Evolutionary conservation across 2,797 vertebrate species (phyloP), one percentile per base, ranked within the genome.

Genomic region (Myotis daubentonii): DNA sequence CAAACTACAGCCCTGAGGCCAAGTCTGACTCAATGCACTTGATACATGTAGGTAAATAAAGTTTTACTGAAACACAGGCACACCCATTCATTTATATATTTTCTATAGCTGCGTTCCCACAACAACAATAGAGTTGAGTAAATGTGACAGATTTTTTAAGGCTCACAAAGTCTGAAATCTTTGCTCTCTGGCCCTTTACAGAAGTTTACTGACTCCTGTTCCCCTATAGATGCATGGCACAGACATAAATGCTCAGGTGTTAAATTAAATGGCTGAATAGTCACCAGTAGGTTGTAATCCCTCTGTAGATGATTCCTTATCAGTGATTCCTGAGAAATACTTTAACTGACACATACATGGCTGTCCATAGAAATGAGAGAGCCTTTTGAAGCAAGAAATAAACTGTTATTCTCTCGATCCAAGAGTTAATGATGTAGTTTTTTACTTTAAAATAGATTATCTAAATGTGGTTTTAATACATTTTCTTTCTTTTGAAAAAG

Each of bases 401-500:
- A 92, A 92, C 4, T 85, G 19, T 25, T 89, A 6, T 75, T 91
- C 41, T 92, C 19, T 47, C 93, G 38, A 90, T 71, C 4, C 55
- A 84, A 95, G 57, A 38, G 19, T 74, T 93, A 92, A 66, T 65
- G 23, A 47, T 87, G 15, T 71, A 3, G 6, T 41, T 92, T 94
- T 89, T 25, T 68, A 74, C 41, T 30, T 87, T 49, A 74, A 66
- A 78, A 92, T 70, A 41, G n/a, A 13, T 38, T 47, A 88, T 82
- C 79, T 82, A 93, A 94, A 82, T 84, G 16, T 20, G 36, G 22
- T 88, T 94, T 90, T 72, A 72, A 85, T 91, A 62, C 86, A 72
- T 65, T 88, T 82, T 80, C 22, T 96, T 87, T 70, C 88, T 78
- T 85, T 55, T 49, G 53, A 25, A 81, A 96, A 93, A 80, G 55